These are phyloP conservation scores for Clavelina lepadiformis DNA, from an alignment of 23 tunicate species.

Conservation along the genomic window DNA sequence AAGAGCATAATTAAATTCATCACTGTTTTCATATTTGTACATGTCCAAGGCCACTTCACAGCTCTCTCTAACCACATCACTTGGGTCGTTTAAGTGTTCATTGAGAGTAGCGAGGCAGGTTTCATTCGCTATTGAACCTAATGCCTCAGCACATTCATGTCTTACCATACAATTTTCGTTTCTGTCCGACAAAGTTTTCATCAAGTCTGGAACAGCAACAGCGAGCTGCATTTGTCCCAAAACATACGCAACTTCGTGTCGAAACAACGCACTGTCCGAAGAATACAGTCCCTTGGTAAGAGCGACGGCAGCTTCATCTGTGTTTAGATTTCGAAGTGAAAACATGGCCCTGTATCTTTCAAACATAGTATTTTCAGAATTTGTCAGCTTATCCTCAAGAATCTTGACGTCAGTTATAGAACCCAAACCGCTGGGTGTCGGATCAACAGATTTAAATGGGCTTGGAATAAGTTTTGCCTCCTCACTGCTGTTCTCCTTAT, in stretches of 20 bases:
- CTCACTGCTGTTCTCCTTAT: background rate
- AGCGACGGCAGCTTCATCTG: slow-evolving; percentile 49
- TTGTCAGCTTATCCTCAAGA: slow-evolving; percentile 35
- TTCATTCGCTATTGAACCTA: slow-evolving; percentile 80
- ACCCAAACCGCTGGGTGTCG: slow-evolving; percentile 51
- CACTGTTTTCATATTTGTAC: slow-evolving; percentile 76
- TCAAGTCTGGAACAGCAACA: slow-evolving; percentile 48
- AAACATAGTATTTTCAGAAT: slow-evolving; percentile 35
- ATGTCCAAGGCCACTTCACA: slow-evolving; percentile 99
- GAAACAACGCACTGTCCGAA: slow-evolving; percentile 69
- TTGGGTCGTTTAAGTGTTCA: slow-evolving; percentile 30
- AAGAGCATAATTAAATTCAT: slow-evolving; percentile 76
- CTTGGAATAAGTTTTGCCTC: slow-evolving; percentile 26
- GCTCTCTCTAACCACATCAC: slow-evolving; percentile 78
- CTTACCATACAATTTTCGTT: slow-evolving; percentile 84
- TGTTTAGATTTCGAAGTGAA: slow-evolving; percentile 71
- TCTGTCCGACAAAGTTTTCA: slow-evolving; percentile 22
- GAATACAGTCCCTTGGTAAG: slow-evolving; percentile 69
- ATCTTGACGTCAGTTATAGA: slow-evolving; percentile 14
- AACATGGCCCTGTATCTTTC: slow-evolving; percentile 99
- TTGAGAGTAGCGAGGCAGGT: slow-evolving; percentile 37
- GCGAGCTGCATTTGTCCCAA: slow-evolving; percentile 85
- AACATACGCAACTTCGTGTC: slow-evolving; percentile 96
- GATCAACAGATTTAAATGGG: slow-evolving; percentile 72
- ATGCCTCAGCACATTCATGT: slow-evolving; percentile 97